phyloP scores from a whole-genome alignment of 2,888 invertebrate genomes.

The Aphidoletes aphidimyza region DNA sequence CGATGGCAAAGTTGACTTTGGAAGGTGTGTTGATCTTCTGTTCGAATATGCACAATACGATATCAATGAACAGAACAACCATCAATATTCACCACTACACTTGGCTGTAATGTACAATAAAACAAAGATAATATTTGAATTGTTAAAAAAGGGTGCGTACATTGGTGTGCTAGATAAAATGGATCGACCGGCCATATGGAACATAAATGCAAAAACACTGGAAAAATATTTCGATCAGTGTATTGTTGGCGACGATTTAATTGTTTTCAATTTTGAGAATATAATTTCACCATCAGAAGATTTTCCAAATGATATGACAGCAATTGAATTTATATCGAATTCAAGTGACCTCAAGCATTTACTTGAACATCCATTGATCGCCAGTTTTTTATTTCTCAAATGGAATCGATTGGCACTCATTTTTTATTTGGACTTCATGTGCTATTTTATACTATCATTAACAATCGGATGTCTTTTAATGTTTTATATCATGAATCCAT shows the following conservation, averaged over 20 bases:
- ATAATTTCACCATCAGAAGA: constrained; percentile 69
- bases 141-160: constrained; percentile 78
- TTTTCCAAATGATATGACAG: constrained; percentile 75
- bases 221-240: constrained; percentile 80
- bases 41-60: constrained; percentile 37
- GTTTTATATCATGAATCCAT: background rate
- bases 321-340: constrained; percentile 77
- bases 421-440: constrained; percentile 77
- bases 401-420: constrained; percentile 81
- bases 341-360: constrained; percentile 75
- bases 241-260: constrained; percentile 77
- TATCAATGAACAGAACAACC: constrained; percentile 48
- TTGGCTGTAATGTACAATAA: constrained; percentile 80
- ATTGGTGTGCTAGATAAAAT: constrained; percentile 75
- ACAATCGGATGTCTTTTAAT: background rate
- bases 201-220: constrained; percentile 75
- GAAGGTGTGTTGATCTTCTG: constrained; percentile 37
- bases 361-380: constrained; percentile 81
- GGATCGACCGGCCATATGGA: constrained; percentile 76
- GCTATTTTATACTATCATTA: constrained; percentile 65
- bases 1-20: background rate
- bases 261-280: constrained; percentile 78
- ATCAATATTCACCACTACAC: constrained; percentile 71
- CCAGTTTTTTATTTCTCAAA: constrained; percentile 82
- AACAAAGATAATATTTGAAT: constrained; percentile 70